Conservation (phyloP, 2,888 invertebrate genomes). For the Andricus quercusramuli region DNA sequence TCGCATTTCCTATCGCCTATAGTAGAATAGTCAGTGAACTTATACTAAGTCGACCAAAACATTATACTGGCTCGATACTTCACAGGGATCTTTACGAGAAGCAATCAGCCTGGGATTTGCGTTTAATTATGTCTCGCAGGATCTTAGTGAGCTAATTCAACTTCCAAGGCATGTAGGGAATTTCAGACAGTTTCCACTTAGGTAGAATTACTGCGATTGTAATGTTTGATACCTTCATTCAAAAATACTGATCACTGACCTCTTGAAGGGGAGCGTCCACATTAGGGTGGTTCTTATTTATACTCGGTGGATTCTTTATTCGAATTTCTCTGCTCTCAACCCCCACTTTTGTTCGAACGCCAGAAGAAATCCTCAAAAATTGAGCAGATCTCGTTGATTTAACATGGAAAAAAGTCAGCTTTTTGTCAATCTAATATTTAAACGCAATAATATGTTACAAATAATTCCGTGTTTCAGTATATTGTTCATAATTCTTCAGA, state of each 20-base stretch:
- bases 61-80: conserved; percentile 34
- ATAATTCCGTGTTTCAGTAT: no score
- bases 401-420: no score
- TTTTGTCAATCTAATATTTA: no score
- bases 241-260: background rate
- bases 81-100: conserved; percentile 55
- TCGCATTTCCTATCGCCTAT: conserved; percentile 13
- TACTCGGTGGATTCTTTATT: no score
- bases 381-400: no score
- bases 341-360: no score
- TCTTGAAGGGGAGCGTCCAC: background rate
- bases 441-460: no score
- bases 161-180: conserved; percentile 3
- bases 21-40: conserved; percentile 48
- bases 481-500: no score
- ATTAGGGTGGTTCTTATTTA: no score
- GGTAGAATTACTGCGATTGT: background rate
- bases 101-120: conserved; percentile 66
- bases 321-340: no score
- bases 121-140: conserved; percentile 60
- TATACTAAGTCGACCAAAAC: conserved; percentile 16
- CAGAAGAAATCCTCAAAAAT: no score
- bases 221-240: background rate
- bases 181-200: background rate
- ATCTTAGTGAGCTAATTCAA: conserved; percentile 9